Base-by-base conservation (phyloP, 2,888 invertebrate genomes). In the Melanchra persicariae region DNA sequence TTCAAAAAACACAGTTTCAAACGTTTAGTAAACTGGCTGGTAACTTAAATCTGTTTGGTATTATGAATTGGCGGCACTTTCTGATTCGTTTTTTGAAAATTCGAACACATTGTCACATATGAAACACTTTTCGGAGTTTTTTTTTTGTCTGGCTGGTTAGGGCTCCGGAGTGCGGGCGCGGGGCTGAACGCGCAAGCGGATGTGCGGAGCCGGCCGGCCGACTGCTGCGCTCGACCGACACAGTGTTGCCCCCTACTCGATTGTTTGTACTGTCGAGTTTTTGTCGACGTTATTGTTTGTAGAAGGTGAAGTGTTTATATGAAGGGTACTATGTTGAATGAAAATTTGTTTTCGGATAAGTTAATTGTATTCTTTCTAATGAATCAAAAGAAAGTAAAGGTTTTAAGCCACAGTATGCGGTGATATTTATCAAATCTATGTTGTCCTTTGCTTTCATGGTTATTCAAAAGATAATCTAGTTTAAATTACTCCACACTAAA, bases 181-280 rank as follows among this genome's bases (percentile, higher is more conserved):
- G 91, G 91, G 89, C 89, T 88, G 91, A 93, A 90, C 92, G 92
- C 93, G 92, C 94, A 94, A 92, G 92, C 95, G 95, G 95, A 96
- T 96, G 94, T 95, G 95, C 93, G 91, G 89, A 91, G 92, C 94
- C 93, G 93, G 91, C 92, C 91, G 89, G 91, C 85, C 90, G 91
- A 93, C 91, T 93, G 91, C 89, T 91, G 91, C 90, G 93, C 90
- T 87, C 87, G 88, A 83, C 86, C 85, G 81, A 84, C 69, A 73
- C 71, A 94, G 94, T 93, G 95, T 82, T 93, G 94, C 88, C 90
- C 85, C 77, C 77, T 84, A 85, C 87, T 90, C 91, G 91, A 92
- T 89, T 90, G 88, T 91, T 91, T 87, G 86, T 81, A 76, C 70
- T 87, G 87, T 91, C 92, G 91, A 91, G 84, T 84, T 88, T 88